phyloP scores from a whole-genome alignment of 1,140 invertebrate genomes.

The Plutomurus gul region DNA sequence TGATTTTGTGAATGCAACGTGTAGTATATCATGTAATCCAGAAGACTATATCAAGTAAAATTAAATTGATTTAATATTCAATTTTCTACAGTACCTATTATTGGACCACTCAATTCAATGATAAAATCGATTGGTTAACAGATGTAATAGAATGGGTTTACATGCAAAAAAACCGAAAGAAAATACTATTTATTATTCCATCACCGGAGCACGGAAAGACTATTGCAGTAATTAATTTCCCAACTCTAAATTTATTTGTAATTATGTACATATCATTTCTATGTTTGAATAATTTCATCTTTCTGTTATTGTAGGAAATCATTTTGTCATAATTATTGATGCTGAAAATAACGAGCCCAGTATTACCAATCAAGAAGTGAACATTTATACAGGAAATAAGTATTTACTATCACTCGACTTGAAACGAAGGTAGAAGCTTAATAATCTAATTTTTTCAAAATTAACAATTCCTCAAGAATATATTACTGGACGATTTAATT shows the following conservation, averaged over 20 bases:
- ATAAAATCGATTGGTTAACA: not conserved
- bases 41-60: not conserved
- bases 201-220: constrained; percentile 34
- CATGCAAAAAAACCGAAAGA: constrained; percentile 42
- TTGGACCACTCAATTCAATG: not conserved
- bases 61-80: not conserved
- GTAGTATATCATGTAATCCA: not conserved
- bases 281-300: not conserved
- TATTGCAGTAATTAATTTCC: constrained; percentile 43
- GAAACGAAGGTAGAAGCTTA: not conserved
- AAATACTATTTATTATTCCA: constrained; percentile 41
- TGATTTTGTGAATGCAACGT: constrained; percentile 55
- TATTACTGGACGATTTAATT: too few relatives aligned
- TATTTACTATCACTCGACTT: not conserved
- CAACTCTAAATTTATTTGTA: too few relatives aligned
- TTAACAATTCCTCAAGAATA: too few relatives aligned
- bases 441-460: too few relatives aligned
- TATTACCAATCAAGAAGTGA: not conserved
- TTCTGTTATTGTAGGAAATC: not conserved
- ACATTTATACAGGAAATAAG: not conserved
- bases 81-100: not conserved
- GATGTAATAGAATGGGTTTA: constrained; percentile 50
- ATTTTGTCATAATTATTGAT: not conserved
- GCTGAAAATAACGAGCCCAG: not conserved
- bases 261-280: not conserved